Percentiles rank a stretch among this genome's conserved stretches.
Evolutionary conservation across 2,888 invertebrate species (phyloP).

Genomic region (Pachliopta kotzebuea): DNA sequence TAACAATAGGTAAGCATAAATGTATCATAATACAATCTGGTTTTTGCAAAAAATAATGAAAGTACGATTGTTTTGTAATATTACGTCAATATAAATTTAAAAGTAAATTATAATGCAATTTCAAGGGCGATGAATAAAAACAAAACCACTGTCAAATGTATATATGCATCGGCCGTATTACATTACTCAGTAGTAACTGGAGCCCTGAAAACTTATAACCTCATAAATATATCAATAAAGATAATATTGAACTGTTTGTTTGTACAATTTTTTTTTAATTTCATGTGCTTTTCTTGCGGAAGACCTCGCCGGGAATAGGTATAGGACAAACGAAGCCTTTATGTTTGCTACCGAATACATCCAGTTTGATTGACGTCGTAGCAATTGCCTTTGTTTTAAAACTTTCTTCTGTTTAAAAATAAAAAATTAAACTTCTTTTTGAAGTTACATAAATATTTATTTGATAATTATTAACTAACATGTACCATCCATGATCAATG

Average conservation of each 20-base stretch:
- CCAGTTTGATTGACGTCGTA: no score
- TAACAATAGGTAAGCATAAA: background rate
- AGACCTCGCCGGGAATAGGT: background rate
- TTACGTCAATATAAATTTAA: constrained; percentile 8
- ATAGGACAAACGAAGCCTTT: background rate
- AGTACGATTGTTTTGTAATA: background rate
- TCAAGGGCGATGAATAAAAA: constrained; percentile 15
- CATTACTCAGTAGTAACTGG: constrained; percentile 18
- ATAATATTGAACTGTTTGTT: background rate
- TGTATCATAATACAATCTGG: background rate
- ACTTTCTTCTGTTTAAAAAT: no score
- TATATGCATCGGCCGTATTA: constrained; percentile 15
- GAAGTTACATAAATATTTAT: no score
- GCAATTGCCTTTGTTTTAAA: no score
- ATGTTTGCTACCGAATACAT: background rate
- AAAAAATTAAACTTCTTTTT: no score
- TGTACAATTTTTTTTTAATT: background rate
- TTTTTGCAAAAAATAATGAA: constrained; percentile 2
- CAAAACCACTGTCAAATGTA: constrained; percentile 17
- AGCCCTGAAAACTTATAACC: constrained; percentile 1
- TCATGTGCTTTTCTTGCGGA: background rate
- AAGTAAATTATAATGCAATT: constrained; percentile 1
- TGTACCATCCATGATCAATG: background rate
- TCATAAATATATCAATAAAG: background rate
- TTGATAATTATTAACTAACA: no score